Conservation (phyloP, 2,888 invertebrate genomes). For the Drosophila nigritarsus region DNA sequence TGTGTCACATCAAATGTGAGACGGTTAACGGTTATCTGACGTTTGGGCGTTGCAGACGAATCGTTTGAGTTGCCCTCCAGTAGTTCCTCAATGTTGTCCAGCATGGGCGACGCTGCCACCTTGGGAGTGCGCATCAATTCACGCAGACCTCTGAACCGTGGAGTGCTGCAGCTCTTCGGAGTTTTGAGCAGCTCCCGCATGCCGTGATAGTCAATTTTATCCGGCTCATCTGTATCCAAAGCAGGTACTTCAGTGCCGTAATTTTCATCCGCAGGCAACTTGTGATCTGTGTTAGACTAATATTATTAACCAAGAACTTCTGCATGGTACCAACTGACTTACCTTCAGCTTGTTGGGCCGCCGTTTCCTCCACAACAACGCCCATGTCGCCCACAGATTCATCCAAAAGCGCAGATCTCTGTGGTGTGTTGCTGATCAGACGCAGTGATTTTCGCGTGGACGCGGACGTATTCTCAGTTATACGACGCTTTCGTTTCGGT, state of each 20-base stretch:
- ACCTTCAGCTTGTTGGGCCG: conserved; percentile 27
- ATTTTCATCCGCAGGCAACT: conserved; percentile 50
- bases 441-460: conserved; percentile 52
- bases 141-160: conserved; percentile 64
- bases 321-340: neutral
- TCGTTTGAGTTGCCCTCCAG: conserved; percentile 44
- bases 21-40: conserved; percentile 19
- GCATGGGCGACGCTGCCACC: conserved; percentile 55
- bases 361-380: conserved; percentile 57
- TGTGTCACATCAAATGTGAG: conserved; percentile 14
- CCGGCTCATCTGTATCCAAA: conserved; percentile 30
- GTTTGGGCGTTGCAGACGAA: conserved; percentile 21
- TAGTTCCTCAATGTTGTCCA: conserved; percentile 67
- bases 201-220: conserved; percentile 61
- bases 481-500: conserved; percentile 50
- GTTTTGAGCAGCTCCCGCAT: conserved; percentile 74
- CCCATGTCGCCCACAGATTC: conserved; percentile 70
- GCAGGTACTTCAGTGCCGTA: conserved; percentile 57
- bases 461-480: conserved; percentile 49
- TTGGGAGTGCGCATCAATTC: conserved; percentile 76
- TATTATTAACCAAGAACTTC: neutral
- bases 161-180: conserved; percentile 71
- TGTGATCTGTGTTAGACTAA: conserved; percentile 23
- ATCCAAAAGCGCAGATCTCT: conserved; percentile 41
- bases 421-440: conserved; percentile 52